These are phyloP conservation scores for Bruchidius siliquastri DNA, from an alignment of 2,888 invertebrate genomes.

Conservation along the genomic window DNA sequence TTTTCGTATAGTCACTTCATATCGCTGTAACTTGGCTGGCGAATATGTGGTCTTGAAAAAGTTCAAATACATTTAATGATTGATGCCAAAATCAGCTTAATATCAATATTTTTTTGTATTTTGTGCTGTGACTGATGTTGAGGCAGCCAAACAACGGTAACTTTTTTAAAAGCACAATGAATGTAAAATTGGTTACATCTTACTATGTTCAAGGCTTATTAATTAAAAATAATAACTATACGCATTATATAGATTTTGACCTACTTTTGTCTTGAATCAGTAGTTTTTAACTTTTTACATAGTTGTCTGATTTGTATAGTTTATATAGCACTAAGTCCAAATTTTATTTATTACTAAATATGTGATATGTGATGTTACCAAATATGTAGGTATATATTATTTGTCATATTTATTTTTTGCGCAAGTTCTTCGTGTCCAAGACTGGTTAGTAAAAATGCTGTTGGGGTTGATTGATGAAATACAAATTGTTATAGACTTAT, in stretches of 20 bases:
- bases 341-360: not conserved
- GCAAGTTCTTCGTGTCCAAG: not conserved
- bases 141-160: too few species aligned
- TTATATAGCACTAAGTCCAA: not conserved
- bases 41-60: too few species aligned
- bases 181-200: too few species aligned
- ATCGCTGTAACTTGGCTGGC: too few species aligned
- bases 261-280: not conserved
- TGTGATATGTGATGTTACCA: not conserved
- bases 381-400: not conserved
- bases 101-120: too few species aligned
- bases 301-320: not conserved
- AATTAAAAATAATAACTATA: too few species aligned
- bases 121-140: too few species aligned
- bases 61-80: too few species aligned
- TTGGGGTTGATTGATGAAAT: not conserved
- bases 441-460: not conserved
- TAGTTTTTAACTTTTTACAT: not conserved
- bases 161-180: too few species aligned
- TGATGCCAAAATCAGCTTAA: too few species aligned
- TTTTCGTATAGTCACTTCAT: too few species aligned
- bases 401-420: not conserved
- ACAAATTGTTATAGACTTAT: not conserved
- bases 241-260: not conserved
- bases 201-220: too few species aligned